Evolutionary conservation across 2,888 invertebrate genomes (phyloP), one percentile per base, ranked within the genome.

Genomic region (Lysandra coridon): DNA sequence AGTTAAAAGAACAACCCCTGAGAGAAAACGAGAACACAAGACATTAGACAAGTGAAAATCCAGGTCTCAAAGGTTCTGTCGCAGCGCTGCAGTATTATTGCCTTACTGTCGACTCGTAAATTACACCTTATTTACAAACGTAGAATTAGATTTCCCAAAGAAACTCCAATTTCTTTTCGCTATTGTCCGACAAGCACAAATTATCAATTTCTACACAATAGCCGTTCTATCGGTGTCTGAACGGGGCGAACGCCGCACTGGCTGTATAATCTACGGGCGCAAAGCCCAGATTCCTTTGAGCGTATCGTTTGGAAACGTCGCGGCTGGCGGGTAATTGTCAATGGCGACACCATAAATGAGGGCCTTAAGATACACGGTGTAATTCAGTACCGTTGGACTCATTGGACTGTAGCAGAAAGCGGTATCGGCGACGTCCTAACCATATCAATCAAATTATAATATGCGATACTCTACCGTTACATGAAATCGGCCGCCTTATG

Each of bases 391-490:
- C 93, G 93, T 93, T 85, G 84, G 87, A 88, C 88, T 90, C 92
- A 90, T 91, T 92, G 89, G 92, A 91, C 88, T 92, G 93, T 91
- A 87, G 89, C 92, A 90, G 92, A 92, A 93, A 93, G 90, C 91
- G 91, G 91, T 90, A 90, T 88, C 83, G 83, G 86, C 90, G 89
- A 93, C 93, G 90, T 91, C 88, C 88, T 87, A 86, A 86, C 89
- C 91, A 93, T 94, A 93, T 91, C 93, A 93, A 93, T 93, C 92
- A 92, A 91, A 92, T 91, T 91, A 91, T 92, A 89, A 90, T 92
- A 92, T 89, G 86, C 88, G 81, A 82, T 76, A 76, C 76, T 49
- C 84, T 83, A 85, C 88, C 84, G 85, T 84, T 85, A 85, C 79
- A 80, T 80, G 79, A 82, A 75, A 78, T 75, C 77, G 30, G 83